Conservation (phyloP, 2,888 invertebrate species). For the Metellina segmentata region DNA sequence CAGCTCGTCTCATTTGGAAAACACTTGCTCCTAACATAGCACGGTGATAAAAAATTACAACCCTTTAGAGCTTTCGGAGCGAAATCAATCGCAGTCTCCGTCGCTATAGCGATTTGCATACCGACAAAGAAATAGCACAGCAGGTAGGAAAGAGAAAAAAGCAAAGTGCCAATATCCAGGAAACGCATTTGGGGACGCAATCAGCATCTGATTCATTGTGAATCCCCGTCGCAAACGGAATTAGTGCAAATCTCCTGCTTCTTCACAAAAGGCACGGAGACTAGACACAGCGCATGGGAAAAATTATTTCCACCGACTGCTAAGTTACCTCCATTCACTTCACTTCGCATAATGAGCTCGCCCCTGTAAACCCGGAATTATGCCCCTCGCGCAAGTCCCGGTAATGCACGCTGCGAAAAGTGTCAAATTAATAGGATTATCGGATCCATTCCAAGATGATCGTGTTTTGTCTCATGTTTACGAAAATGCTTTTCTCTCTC, state of each 20-base stretch:
- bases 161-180: slow-evolving; percentile 34
- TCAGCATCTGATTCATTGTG: slow-evolving; percentile 64
- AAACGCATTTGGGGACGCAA: slow-evolving; percentile 41
- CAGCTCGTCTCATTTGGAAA: not conserved
- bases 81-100: not conserved
- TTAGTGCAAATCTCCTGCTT: slow-evolving; percentile 23
- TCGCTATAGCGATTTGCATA: slow-evolving; percentile 29
- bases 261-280: slow-evolving; percentile 9
- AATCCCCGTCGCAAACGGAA: slow-evolving; percentile 41
- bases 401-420: slow-evolving; percentile 9
- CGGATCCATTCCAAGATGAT: slow-evolving; percentile 42
- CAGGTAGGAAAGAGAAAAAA: slow-evolving; percentile 14
- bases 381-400: not conserved
- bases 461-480: slow-evolving; percentile 37
- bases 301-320: slow-evolving; percentile 45
- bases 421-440: slow-evolving; percentile 71
- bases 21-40: no score
- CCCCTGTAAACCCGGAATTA: slow-evolving; percentile 15
- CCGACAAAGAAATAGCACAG: slow-evolving; percentile 22
- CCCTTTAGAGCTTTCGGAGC: not conserved
- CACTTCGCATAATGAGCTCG: slow-evolving; percentile 37
- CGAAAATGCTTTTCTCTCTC: not conserved
- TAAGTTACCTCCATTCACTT: not conserved
- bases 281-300: slow-evolving; percentile 13
- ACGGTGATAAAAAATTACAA: not conserved